Base-by-base conservation (phyloP, 2,888 invertebrate genomes). In the Ochlodes sylvanus region DNA sequence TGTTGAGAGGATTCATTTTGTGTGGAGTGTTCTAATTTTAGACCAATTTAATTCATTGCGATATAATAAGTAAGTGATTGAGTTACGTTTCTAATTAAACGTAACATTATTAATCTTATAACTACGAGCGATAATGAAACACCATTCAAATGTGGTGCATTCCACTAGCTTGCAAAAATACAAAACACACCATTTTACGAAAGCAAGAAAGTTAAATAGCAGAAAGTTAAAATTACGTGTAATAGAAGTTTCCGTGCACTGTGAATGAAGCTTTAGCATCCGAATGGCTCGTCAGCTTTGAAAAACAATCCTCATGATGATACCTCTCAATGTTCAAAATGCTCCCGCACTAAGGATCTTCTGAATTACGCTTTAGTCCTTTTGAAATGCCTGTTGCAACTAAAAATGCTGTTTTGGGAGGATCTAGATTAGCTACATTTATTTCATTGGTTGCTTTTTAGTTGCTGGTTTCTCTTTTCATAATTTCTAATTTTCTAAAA, bases 301-400 rank as follows among this genome's bases (percentile, higher is more conserved):
- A 66, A 60, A 58, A 54, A 66, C 60, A 60, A 66, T 66, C 27
- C 60, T 38, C 60, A 34, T 42, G 44, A 66, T 66, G 66, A 66
- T 66, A 15, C 66, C n/a, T 54, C 65, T 66, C 54, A 60, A 66
- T 61, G 66, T 44, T 61, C 52, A 27, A 66, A 44, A 27, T 27
- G 21, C 47, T 10, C 15, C 15, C 50, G 14, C 50, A 27, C 2
- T 65, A 58, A 58, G 27, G 34, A 21, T 58, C 58, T 17, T 65
- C 19, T 58, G 57, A 65, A 65, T 58, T 27, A 50, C 21, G 41
- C 52, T 65, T 65, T 58, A 58, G 52, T 41, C 15, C 47, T 52
- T 50, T 50, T 47, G 34, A 58, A 58, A 56, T 57, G 56, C 19
- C 38, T 50, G 41, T 63, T 63, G 38, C 10, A 34, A 44, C 47